Evolutionary conservation across 2,888 invertebrate genomes (phyloP).

Genomic region (Pyralis farinalis): DNA sequence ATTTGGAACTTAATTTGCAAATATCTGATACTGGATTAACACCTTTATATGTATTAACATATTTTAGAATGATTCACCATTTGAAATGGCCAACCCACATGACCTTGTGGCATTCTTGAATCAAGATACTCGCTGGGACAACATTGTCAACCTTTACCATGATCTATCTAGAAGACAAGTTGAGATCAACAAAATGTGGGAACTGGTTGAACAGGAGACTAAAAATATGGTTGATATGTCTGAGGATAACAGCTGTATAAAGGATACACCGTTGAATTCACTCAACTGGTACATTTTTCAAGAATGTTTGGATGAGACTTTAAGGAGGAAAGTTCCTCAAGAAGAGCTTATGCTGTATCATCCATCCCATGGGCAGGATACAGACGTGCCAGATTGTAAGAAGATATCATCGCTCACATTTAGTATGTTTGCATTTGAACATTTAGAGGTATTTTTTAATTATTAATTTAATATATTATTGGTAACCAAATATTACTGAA

Average conservation of each 20-base stretch:
- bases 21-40: no score
- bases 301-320: slow-evolving; percentile 34
- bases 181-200: slow-evolving; percentile 82
- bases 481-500: not conserved
- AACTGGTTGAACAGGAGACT: slow-evolving; percentile 77
- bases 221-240: slow-evolving; percentile 82
- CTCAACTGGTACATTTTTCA: slow-evolving; percentile 83
- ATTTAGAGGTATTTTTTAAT: slow-evolving; percentile 49
- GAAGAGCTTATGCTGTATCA: slow-evolving; percentile 40
- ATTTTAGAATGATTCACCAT: slow-evolving; percentile 86
- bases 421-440: slow-evolving; percentile 70
- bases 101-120: slow-evolving; percentile 88
- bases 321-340: slow-evolving; percentile 32
- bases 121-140: slow-evolving; percentile 85
- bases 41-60: no score
- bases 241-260: slow-evolving; percentile 83
- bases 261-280: slow-evolving; percentile 83
- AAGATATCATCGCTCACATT: slow-evolving; percentile 74
- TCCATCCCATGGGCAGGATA: slow-evolving; percentile 36
- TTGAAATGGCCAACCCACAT: slow-evolving; percentile 85
- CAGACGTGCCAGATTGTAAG: slow-evolving; percentile 83
- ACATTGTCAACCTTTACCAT: slow-evolving; percentile 82
- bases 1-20: no score
- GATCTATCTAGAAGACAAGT: slow-evolving; percentile 83
- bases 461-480: not conserved